Evolutionary conservation across 2,113 vertebrate species (phyloP).

Genomic region (Parotia lawesii): DNA sequence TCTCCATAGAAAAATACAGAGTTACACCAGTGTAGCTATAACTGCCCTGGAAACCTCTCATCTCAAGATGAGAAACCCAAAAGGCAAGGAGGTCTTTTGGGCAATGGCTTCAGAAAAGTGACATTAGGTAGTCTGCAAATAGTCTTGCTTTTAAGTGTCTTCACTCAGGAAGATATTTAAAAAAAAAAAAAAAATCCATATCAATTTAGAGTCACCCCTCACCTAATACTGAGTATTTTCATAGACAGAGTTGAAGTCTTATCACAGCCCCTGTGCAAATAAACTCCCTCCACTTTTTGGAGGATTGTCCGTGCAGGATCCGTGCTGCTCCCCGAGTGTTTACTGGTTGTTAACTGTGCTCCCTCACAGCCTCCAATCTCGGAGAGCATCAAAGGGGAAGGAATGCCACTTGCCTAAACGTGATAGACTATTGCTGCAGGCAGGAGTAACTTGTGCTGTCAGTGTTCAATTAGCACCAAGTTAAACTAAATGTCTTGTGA

Average conservation of each 20-base stretch:
- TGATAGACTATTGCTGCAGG: conserved; percentile 67
- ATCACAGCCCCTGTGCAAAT: neutral
- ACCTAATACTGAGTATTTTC: neutral
- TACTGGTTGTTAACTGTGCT: neutral
- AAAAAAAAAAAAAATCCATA: neutral
- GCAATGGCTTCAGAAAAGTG: neutral
- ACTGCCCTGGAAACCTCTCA: neutral
- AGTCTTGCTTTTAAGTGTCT: neutral
- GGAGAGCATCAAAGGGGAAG: conserved; percentile 14
- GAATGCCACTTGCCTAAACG: conserved; percentile 46
- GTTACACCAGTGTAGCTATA: neutral
- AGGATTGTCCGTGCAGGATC: neutral
- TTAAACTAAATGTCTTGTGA: conserved; percentile 71
- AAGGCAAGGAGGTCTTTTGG: neutral
- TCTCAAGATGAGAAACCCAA: neutral
- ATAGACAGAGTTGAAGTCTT: neutral
- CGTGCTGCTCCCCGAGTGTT: neutral
- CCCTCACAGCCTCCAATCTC: neutral
- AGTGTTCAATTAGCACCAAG: conserved; percentile 69
- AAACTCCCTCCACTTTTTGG: neutral
- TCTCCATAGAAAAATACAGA: neutral
- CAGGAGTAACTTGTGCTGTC: conserved; percentile 67
- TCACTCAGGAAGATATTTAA: neutral
- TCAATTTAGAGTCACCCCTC: neutral
- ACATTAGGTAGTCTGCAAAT: neutral